A percentile compares a stretch with the other conserved stretches of the same genome.
Evolutionary conservation across 2,113 vertebrate genomes (phyloP).

Genomic region (Haemorhous mexicanus): DNA sequence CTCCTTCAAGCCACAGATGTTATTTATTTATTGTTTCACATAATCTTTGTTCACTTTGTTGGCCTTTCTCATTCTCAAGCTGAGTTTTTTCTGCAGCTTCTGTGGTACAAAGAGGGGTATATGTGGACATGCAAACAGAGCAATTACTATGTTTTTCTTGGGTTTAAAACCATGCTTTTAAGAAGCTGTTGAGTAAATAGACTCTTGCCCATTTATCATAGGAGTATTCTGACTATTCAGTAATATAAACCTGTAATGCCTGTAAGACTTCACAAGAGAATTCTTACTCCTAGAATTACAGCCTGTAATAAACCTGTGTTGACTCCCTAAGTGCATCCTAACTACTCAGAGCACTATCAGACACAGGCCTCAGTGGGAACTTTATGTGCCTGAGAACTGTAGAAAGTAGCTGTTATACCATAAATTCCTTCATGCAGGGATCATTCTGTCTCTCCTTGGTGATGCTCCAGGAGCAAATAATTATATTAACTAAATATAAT

Average conservation of each 20-base stretch:
- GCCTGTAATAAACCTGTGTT: constrained; percentile 15
- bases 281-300: constrained; percentile 34
- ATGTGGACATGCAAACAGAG: background rate
- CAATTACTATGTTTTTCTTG: background rate
- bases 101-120: background rate
- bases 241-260: background rate
- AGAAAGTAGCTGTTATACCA: constrained; percentile 12
- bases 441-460: constrained; percentile 13
- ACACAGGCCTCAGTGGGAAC: background rate
- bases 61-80: background rate
- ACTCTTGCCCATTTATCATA: background rate
- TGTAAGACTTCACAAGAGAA: background rate
- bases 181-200: background rate
- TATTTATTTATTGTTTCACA: background rate
- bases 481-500: constrained; percentile 37
- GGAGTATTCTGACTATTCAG: background rate
- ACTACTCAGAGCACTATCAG: background rate
- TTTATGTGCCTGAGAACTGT: constrained; percentile 15
- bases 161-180: background rate
- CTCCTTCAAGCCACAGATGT: background rate
- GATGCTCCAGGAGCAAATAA: constrained; percentile 32
- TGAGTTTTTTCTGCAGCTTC: background rate
- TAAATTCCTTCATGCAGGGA: constrained; percentile 40
- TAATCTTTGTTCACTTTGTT: background rate
- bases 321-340: constrained; percentile 15